Percentiles rank a stretch among this genome's conserved stretches.
These are phyloP conservation scores for Smittia sp. DNA, from an alignment of 2,888 invertebrate species.

Conservation along the genomic window DNA sequence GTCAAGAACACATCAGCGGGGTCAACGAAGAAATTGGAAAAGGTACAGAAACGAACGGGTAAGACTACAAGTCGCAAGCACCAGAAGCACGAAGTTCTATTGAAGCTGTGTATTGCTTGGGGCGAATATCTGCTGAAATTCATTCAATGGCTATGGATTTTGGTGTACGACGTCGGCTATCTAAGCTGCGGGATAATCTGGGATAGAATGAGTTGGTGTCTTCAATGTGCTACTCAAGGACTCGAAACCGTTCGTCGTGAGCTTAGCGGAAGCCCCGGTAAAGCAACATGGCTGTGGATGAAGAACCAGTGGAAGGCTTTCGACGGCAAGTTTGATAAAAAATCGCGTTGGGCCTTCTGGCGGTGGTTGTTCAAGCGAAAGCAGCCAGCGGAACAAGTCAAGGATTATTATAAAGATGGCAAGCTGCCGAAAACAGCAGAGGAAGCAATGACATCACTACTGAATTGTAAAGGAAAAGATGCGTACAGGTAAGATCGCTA, in stretches of 20 bases:
- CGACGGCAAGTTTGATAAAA: slow-evolving; percentile 51
- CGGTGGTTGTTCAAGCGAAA: slow-evolving; percentile 53
- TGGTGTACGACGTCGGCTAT: slow-evolving; percentile 75
- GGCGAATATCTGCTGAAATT: slow-evolving; percentile 61
- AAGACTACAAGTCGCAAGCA: slow-evolving; percentile 48
- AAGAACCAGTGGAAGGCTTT: slow-evolving; percentile 50
- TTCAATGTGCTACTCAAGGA: slow-evolving; percentile 31
- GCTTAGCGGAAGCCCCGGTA: slow-evolving; percentile 50
- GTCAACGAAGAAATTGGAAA: slow-evolving; percentile 42
- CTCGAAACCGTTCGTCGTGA: slow-evolving; percentile 46
- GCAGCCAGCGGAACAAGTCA: slow-evolving; percentile 50
- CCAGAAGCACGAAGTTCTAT: slow-evolving; percentile 56
- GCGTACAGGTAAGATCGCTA: slow-evolving; percentile 70
- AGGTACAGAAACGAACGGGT: slow-evolving; percentile 34
- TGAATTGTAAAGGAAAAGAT: slow-evolving; percentile 93
- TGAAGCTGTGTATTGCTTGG: slow-evolving; percentile 58
- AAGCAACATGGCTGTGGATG: slow-evolving; percentile 47
- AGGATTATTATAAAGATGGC: slow-evolving; percentile 51
- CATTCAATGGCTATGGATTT: slow-evolving; percentile 72
- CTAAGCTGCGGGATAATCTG: slow-evolving; percentile 61
- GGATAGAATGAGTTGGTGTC: slow-evolving; percentile 47
- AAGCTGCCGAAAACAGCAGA: slow-evolving; percentile 82
- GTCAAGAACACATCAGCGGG: slow-evolving; percentile 38
- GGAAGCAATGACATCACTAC: slow-evolving; percentile 88
- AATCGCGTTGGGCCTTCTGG: slow-evolving; percentile 52